Evolutionary conservation across 2,888 invertebrate genomes (phyloP).

Genomic region (Diachrysia chrysitis): DNA sequence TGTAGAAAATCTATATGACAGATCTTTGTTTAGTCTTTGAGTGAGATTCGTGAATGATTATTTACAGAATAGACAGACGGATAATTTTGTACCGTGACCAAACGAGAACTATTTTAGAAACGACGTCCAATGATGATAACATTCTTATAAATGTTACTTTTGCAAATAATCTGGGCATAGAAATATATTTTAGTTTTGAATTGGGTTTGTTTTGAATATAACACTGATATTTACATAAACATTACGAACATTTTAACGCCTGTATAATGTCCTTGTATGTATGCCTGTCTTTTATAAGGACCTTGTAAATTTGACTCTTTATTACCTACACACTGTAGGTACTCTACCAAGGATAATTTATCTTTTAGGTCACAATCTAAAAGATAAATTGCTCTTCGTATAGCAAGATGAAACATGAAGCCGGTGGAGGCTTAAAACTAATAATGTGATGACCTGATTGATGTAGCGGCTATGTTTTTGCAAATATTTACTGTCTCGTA

Average conservation of each 20-base stretch:
- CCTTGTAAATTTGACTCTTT: background rate
- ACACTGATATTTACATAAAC: constrained; percentile 15
- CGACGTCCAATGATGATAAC: constrained; percentile 33
- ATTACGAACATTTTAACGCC: no score
- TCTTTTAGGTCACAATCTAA: background rate
- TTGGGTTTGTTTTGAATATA: constrained; percentile 20
- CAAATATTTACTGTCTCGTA: no score
- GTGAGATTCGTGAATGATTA: constrained; percentile 35
- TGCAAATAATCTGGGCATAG: constrained; percentile 11
- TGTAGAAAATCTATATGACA: constrained; percentile 43
- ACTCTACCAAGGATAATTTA: background rate
- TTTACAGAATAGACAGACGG: constrained; percentile 41
- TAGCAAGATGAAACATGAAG: background rate
- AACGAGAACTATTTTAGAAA: constrained; percentile 36
- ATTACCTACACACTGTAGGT: background rate
- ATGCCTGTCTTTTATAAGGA: background rate
- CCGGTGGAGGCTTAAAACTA: background rate
- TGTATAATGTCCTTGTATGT: background rate
- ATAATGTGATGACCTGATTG: background rate
- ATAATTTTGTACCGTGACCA: constrained; percentile 44
- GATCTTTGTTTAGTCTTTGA: constrained; percentile 43
- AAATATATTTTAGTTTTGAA: constrained; percentile 31
- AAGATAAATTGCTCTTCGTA: background rate
- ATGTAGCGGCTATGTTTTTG: background rate
- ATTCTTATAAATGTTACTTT: constrained; percentile 29